A percentile compares a stretch with the other conserved stretches of the same genome.
These are phyloP conservation scores for Haliclona indistincta DNA, from an alignment of 37 sponge, comb jelly and placozoan species.

Conservation along the genomic window DNA sequence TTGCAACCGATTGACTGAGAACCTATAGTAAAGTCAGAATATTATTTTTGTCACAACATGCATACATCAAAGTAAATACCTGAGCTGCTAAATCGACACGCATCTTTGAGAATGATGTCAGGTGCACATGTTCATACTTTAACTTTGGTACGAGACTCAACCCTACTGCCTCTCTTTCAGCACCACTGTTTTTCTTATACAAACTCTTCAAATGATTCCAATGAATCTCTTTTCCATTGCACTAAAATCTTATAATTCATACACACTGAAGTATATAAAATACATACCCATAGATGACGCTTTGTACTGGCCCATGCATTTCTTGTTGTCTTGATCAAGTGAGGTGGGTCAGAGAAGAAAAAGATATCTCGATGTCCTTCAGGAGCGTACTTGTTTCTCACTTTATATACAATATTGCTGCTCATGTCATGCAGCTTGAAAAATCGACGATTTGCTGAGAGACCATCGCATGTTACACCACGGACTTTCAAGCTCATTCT, in stretches of 20 bases:
- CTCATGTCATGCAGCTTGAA: background rate
- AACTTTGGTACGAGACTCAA: background rate
- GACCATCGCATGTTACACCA: background rate
- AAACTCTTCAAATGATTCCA: background rate
- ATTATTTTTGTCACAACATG: background rate
- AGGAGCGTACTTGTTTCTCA: background rate
- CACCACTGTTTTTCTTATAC: background rate
- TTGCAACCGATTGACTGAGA: background rate
- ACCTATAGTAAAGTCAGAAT: background rate
- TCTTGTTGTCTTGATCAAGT: constrained; percentile 9
- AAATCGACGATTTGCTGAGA: background rate
- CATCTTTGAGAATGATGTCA: background rate
- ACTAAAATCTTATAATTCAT: background rate
- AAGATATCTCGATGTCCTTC: background rate
- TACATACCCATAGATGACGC: background rate
- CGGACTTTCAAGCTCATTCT: background rate
- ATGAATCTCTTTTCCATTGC: constrained; percentile 7
- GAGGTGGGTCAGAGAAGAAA: constrained; percentile 8
- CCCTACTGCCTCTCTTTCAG: background rate
- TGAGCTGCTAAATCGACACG: constrained; percentile 20
- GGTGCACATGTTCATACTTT: constrained; percentile 1
- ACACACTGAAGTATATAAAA: background rate
- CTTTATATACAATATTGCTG: background rate
- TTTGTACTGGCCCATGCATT: background rate
- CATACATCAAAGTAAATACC: background rate